Evolutionary conservation across 2,113 vertebrate genomes (phyloP).

Genomic region (Poicephalus gulielmi): DNA sequence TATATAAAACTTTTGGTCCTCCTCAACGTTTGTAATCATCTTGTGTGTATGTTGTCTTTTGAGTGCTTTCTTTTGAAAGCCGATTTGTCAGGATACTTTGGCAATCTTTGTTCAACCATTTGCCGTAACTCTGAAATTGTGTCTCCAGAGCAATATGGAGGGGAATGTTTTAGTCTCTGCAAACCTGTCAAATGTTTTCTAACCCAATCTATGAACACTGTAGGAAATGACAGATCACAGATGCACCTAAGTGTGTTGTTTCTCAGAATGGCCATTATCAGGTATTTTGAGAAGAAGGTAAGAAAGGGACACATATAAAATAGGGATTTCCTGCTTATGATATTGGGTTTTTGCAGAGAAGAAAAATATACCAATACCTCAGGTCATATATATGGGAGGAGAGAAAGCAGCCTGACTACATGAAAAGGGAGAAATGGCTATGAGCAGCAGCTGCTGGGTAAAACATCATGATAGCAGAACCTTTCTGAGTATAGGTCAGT

Average conservation of each 20-base stretch:
- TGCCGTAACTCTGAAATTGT: not conserved
- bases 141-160: not conserved
- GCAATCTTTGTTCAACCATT: not conserved
- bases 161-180: not conserved
- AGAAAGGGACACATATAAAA: not conserved
- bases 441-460: not conserved
- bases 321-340: not conserved
- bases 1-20: not conserved
- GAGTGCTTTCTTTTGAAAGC: not conserved
- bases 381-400: not conserved
- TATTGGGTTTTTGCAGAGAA: not conserved
- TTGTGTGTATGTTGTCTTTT: not conserved
- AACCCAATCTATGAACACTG: not conserved
- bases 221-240: not conserved
- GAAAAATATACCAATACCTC: not conserved
- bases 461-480: accelerated
- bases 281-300: not conserved
- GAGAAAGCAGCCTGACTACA: not conserved
- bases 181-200: not conserved
- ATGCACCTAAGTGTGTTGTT: not conserved
- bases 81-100: not conserved
- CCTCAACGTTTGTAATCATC: not conserved
- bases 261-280: not conserved
- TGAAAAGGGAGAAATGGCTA: not conserved
- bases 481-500: not conserved